phyloP scores from a whole-genome alignment of 1,140 invertebrate species.

The Laodelphax striatellus region DNA sequence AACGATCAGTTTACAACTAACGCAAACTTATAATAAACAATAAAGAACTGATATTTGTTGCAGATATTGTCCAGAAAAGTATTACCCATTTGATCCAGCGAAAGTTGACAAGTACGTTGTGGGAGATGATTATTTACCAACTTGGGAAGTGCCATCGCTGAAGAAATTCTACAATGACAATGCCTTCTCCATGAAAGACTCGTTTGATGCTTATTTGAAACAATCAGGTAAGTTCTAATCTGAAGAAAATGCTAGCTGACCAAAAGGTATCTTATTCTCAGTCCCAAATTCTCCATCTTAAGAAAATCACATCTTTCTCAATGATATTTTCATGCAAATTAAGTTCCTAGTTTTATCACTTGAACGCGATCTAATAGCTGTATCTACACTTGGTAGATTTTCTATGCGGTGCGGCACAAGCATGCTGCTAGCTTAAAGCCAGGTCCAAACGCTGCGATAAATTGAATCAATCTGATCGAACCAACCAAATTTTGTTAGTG shows the following conservation, averaged over 20 bases:
- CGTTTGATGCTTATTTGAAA: constrained; percentile 70
- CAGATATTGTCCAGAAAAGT: constrained; percentile 85
- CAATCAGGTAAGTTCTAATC: constrained; percentile 32
- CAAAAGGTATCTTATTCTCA: neutral
- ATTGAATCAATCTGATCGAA: too few species aligned
- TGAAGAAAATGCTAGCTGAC: neutral
- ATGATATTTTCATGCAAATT: neutral
- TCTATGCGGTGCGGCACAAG: too few species aligned
- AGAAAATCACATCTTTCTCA: too few species aligned
- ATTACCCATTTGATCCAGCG: constrained; percentile 78
- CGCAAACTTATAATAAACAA: too few species aligned
- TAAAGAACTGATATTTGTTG: too few species aligned
- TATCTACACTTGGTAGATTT: too few species aligned
- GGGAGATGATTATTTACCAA: constrained; percentile 86
- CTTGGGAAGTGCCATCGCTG: constrained; percentile 85
- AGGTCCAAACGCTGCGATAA: too few species aligned
- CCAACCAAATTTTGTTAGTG: too few species aligned
- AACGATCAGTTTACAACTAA: too few species aligned
- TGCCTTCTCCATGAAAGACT: constrained; percentile 75
- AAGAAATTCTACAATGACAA: constrained; percentile 61
- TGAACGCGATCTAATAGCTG: too few species aligned
- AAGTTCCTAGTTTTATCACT: too few species aligned
- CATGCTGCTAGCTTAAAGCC: too few species aligned
- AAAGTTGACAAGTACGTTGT: constrained; percentile 86
- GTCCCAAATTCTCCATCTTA: neutral